Conservation (phyloP, 1,140 invertebrate species). For the Eubasilissa regina region DNA sequence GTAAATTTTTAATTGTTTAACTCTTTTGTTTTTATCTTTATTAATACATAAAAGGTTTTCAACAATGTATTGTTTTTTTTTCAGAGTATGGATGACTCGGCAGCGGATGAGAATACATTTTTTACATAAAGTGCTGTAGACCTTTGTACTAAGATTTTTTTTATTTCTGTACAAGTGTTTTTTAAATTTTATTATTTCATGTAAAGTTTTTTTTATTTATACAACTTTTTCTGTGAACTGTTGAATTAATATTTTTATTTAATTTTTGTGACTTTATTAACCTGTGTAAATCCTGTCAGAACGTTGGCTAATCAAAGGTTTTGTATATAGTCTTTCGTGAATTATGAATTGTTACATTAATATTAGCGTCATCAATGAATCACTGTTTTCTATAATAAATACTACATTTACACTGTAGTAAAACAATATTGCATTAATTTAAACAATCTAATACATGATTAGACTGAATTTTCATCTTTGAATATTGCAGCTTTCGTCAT, state of each 20-base stretch:
- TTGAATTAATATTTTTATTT: no score
- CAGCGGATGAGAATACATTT: conserved; percentile 52
- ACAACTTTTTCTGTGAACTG: conserved; percentile 4
- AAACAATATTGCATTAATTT: neutral
- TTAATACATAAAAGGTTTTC: neutral
- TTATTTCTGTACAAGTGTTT: conserved; percentile 39
- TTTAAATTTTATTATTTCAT: conserved; percentile 30
- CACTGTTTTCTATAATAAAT: neutral
- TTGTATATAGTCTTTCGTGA: conserved; percentile 20
- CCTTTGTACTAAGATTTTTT: conserved; percentile 15
- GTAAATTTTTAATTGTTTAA: conserved; percentile 23
- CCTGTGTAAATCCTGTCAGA: conserved; percentile 6
- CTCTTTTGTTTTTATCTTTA: no score
- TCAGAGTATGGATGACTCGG: conserved; percentile 41
- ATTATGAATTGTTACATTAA: neutral
- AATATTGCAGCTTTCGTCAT: conserved; percentile 9
- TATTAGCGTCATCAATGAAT: neutral
- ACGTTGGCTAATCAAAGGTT: neutral
- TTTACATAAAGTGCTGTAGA: conserved; percentile 37
- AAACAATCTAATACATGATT: no score
- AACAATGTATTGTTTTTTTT: conserved; percentile 28
- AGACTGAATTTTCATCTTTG: conserved; percentile 4
- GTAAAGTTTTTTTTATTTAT: conserved; percentile 30
- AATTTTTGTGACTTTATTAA: neutral
- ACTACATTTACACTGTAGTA: neutral